Percentiles rank a stretch among this genome's conserved stretches.
Conservation (phyloP, 92 coral and sea anemone species). For the Umimayanthus chanpuru region DNA sequence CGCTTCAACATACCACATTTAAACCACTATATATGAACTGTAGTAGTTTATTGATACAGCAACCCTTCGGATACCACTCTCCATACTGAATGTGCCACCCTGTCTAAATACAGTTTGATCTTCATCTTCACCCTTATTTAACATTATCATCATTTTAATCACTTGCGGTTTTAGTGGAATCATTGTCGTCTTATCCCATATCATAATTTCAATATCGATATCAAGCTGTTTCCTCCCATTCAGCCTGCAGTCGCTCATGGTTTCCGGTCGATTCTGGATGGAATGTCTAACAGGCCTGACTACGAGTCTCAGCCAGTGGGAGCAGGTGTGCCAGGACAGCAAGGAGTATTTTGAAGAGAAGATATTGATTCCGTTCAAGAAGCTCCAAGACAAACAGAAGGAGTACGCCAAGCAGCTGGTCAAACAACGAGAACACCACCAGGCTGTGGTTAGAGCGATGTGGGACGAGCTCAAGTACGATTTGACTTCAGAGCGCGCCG, state of each 20-base stretch:
- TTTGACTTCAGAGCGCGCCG: constrained; percentile 80
- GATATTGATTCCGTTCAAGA: constrained; percentile 58
- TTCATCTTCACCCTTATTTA: background rate
- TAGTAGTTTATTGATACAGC: no score
- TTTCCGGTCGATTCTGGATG: constrained; percentile 99
- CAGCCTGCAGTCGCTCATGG: constrained; percentile 78
- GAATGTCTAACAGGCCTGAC: constrained; percentile 90
- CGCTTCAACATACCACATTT: no score
- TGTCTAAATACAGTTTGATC: background rate
- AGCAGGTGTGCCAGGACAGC: constrained; percentile 63
- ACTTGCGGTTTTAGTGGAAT: background rate
- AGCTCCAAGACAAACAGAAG: constrained; percentile 66
- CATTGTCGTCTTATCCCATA: background rate
- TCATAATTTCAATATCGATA: background rate
- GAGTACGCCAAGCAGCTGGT: constrained; percentile 52
- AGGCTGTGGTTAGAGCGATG: constrained; percentile 50
- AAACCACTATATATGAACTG: no score
- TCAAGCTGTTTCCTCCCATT: background rate
- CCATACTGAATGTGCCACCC: no score
- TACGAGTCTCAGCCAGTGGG: constrained; percentile 62
- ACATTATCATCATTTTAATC: background rate
- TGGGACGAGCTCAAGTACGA: constrained; percentile 85
- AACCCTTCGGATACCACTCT: no score
- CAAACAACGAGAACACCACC: constrained; percentile 53
- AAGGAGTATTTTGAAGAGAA: constrained; percentile 61